Base-by-base conservation (phyloP, 2,113 vertebrate species). In the Otis tarda region DNA sequence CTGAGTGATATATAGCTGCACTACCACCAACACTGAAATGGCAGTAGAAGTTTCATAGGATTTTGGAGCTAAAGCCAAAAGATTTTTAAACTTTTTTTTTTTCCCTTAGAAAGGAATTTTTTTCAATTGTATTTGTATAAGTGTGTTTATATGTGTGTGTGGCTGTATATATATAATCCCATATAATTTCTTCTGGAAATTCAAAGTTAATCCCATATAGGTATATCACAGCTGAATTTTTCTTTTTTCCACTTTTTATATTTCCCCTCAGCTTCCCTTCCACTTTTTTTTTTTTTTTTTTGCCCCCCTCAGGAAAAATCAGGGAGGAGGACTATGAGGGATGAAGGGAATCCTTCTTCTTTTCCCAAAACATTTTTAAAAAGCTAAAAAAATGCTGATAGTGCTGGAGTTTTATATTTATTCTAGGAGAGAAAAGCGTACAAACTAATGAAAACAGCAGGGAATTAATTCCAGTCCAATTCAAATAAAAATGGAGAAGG, bases 391-490 rank as follows among this genome's bases (percentile, higher is more conserved):
- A 76, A 37, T 60, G 67, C 3, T 86, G 59, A 63, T 67, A 74
- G 4, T 19, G 3, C 50, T 83, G 13, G 50, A 83, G n/a, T 57
- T 83, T 77, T 11, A 37, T 93, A 61, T 80, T 81, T 87, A 63
- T 90, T 93, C 59, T 65, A 45, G 50, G 60, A 86, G 52, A 95
- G 43, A 86, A 92, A 88, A 90, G 39, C 75, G 52, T 90, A 35
- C 41, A 79, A 77, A 90, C 73, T 90, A 86, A 90, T 88, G 81
- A 33, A 56, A 95, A 86, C 73, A 92, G 53, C 59, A 77, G 67
- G 55, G 37, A 89, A 78, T 94, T 94, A 88, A 89, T 92, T 95
- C 76, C 43, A 73, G 43, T 86, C 27, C 23, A 89, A 83, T 92
- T 96, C 56, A 89, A 83, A 92, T 52, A 70, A 80, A 93, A 80